Conservation (phyloP, 2,797 vertebrate species). For the Malacoraja senta region DNA sequence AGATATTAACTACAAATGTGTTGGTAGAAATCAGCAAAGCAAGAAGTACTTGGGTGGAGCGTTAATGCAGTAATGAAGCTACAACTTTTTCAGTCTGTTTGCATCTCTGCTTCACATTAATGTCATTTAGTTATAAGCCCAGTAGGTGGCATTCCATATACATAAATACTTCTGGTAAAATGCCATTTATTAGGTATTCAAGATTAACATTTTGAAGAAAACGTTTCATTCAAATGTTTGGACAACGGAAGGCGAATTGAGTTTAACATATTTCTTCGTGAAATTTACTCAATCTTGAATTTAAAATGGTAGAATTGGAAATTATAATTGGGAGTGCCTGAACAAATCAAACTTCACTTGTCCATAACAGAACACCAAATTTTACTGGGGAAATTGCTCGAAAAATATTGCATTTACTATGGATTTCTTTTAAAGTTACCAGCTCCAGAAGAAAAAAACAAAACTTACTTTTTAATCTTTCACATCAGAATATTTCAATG, state of each 20-base stretch:
- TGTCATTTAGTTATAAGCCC: constrained; percentile 46
- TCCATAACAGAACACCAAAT: background rate
- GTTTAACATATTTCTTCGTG: background rate
- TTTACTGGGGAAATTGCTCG: background rate
- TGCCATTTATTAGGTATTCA: constrained; percentile 3
- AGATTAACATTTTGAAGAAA: background rate
- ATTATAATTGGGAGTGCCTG: background rate
- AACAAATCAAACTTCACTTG: background rate
- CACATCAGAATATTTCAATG: background rate
- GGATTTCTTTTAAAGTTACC: background rate
- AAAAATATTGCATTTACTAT: background rate
- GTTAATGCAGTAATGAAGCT: background rate
- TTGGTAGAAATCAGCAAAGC: background rate
- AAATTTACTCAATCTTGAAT: background rate
- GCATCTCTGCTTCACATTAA: background rate
- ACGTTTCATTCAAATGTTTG: background rate
- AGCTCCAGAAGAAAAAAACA: background rate
- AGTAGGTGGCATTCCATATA: constrained; percentile 52
- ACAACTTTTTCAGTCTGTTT: background rate
- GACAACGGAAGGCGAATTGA: background rate
- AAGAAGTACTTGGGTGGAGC: background rate
- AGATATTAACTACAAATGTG: constrained; percentile 15
- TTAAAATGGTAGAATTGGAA: background rate
- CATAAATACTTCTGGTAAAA: background rate
- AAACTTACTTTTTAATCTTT: background rate